Evolutionary conservation across 2,797 vertebrate species (phyloP).

Genomic region (Benthosema pterotum): DNA sequence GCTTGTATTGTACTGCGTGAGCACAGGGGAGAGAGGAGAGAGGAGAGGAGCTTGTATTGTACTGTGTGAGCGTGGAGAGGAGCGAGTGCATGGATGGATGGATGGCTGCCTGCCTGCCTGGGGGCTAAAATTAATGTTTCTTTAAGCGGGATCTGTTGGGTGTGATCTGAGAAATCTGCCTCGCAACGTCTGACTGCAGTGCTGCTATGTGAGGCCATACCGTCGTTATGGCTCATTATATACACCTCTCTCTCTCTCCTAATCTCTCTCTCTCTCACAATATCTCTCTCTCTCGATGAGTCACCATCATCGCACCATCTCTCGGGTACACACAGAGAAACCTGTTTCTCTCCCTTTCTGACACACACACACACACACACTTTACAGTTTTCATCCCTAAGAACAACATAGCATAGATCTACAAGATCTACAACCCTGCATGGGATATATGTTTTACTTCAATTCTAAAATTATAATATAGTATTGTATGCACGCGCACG

Average conservation of each 20-base stretch:
- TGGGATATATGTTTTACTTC: too few species aligned
- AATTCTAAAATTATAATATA: too few species aligned
- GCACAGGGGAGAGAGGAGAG: too few species aligned
- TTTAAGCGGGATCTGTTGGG: constrained; percentile 47
- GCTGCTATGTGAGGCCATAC: constrained; percentile 41
- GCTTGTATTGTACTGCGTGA: too few species aligned
- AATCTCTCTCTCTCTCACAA: constrained; percentile 29
- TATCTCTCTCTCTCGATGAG: constrained; percentile 63
- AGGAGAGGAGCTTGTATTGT: too few species aligned
- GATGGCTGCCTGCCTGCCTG: too few species aligned
- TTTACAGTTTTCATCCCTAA: too few species aligned
- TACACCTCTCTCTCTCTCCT: constrained; percentile 49
- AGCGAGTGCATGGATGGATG: too few species aligned
- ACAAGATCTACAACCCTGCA: too few species aligned
- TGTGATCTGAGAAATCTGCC: constrained; percentile 45
- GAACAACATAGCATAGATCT: too few species aligned
- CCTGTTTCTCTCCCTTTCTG: constrained; percentile 28
- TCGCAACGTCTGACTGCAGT: constrained; percentile 51
- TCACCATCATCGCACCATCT: constrained; percentile 82
- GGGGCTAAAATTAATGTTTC: constrained; percentile 44
- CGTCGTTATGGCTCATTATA: constrained; percentile 71
- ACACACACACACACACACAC: constrained; percentile 44
- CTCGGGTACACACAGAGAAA: constrained; percentile 64
- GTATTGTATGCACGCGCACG: too few species aligned
- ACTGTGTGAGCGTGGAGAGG: too few species aligned